A percentile compares a stretch with the other conserved stretches of the same genome.
Evolutionary conservation across 2,888 invertebrate species (phyloP).

Genomic region (Epinotia brunnichana): DNA sequence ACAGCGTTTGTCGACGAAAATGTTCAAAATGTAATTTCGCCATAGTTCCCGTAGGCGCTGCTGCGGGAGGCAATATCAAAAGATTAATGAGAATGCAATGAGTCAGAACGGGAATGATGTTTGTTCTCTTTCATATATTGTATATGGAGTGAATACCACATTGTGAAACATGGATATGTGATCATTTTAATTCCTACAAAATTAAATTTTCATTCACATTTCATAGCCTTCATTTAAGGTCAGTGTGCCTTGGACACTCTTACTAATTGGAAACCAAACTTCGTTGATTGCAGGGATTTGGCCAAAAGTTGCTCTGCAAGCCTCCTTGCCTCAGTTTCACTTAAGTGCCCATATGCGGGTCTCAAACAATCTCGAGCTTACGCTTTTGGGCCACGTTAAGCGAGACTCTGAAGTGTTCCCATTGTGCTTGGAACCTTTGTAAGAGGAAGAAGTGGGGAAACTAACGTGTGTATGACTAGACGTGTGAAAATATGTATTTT

Average conservation of each 20-base stretch:
- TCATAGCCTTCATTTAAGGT: constrained; percentile 24
- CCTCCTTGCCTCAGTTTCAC: constrained; percentile 52
- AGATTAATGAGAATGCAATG: constrained; percentile 46
- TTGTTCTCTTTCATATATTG: background rate
- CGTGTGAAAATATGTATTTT: constrained; percentile 37
- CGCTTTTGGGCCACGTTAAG: constrained; percentile 42
- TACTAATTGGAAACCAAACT: constrained; percentile 41
- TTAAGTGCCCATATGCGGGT: constrained; percentile 61
- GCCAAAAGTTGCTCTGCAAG: constrained; percentile 50
- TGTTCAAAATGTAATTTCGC: constrained; percentile 47
- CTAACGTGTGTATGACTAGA: constrained; percentile 54
- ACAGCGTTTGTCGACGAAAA: constrained; percentile 36
- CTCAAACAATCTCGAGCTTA: constrained; percentile 46
- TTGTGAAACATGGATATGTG: background rate
- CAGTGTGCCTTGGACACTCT: constrained; percentile 20
- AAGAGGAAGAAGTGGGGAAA: constrained; percentile 54
- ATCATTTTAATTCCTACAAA: background rate
- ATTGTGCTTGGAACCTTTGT: constrained; percentile 61
- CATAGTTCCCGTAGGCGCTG: constrained; percentile 36
- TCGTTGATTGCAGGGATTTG: constrained; percentile 43
- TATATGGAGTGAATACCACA: too few relatives aligned
- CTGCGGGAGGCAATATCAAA: constrained; percentile 43
- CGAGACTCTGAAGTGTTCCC: constrained; percentile 58
- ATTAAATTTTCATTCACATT: background rate
- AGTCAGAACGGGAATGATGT: constrained; percentile 35